Conservation (phyloP, 2,797 vertebrate genomes). For the Mormyrus hasselquistii region DNA sequence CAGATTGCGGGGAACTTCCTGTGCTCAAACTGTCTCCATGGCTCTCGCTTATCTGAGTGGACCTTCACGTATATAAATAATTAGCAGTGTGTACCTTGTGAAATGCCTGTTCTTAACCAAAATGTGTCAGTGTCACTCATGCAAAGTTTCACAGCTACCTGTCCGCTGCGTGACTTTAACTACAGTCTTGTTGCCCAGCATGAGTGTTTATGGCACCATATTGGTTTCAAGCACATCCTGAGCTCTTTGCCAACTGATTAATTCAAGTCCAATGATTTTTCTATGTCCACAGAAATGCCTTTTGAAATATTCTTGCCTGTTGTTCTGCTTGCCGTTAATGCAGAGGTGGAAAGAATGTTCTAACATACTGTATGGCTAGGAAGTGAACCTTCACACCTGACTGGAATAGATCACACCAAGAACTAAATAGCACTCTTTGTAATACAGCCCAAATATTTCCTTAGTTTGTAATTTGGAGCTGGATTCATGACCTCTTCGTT, state of each 20-base stretch:
- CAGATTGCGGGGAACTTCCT: conserved; percentile 24
- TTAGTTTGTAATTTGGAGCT: conserved; percentile 21
- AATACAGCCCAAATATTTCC: background rate
- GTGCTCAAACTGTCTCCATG: conserved; percentile 46
- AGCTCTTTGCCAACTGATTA: background rate
- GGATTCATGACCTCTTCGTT: conserved; percentile 19
- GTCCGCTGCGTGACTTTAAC: background rate
- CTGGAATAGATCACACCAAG: background rate
- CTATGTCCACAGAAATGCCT: background rate
- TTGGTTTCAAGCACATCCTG: background rate
- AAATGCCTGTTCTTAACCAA: background rate
- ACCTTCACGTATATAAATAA: conserved; percentile 28
- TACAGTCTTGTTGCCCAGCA: background rate
- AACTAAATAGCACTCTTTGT: background rate
- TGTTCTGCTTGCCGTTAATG: background rate
- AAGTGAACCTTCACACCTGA: background rate
- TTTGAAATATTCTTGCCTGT: background rate
- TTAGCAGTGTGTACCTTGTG: conserved; percentile 21
- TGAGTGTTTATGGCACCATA: conserved; percentile 21
- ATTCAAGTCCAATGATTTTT: background rate
- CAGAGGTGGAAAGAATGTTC: background rate
- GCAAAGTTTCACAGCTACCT: background rate
- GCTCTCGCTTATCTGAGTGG: conserved; percentile 22
- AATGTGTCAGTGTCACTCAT: background rate
- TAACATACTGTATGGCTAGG: background rate